These are phyloP conservation scores for Graptemys geographica DNA, from an alignment of 2,797 vertebrate species.

Conservation along the genomic window DNA sequence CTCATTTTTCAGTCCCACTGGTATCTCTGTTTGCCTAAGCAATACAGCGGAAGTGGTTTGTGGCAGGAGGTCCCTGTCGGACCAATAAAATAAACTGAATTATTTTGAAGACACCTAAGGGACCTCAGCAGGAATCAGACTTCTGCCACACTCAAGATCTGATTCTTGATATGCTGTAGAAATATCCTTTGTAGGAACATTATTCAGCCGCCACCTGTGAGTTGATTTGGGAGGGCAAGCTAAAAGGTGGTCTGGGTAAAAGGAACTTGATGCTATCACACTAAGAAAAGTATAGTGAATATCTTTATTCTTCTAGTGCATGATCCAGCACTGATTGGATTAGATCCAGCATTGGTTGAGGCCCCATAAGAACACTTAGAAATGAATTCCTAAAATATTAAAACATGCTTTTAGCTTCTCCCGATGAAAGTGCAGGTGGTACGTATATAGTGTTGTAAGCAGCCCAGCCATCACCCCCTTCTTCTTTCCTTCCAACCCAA, in stretches of 20 bases:
- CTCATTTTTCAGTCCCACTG: neutral
- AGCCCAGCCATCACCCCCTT: neutral
- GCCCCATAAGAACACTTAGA: neutral
- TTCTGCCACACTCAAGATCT: neutral
- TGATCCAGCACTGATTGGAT: neutral
- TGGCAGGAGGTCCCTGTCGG: neutral
- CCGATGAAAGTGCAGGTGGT: neutral
- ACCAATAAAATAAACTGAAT: neutral
- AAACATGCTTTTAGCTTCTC: neutral
- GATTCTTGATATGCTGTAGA: neutral
- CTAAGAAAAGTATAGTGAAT: fast-evolving
- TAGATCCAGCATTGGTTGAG: neutral
- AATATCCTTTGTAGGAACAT: neutral
- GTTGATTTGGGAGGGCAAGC: neutral
- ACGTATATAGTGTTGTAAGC: too few species aligned
- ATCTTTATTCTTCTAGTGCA: neutral
- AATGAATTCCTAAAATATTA: neutral
- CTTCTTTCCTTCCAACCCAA: neutral
- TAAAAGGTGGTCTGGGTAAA: neutral
- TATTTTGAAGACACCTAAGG: neutral
- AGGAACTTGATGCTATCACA: neutral
- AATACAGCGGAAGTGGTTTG: neutral
- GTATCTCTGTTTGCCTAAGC: neutral
- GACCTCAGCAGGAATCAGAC: neutral
- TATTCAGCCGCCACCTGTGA: neutral